These are phyloP conservation scores for Acrossocheilus fasciatus DNA, from an alignment of 2,797 vertebrate genomes.

Conservation along the genomic window DNA sequence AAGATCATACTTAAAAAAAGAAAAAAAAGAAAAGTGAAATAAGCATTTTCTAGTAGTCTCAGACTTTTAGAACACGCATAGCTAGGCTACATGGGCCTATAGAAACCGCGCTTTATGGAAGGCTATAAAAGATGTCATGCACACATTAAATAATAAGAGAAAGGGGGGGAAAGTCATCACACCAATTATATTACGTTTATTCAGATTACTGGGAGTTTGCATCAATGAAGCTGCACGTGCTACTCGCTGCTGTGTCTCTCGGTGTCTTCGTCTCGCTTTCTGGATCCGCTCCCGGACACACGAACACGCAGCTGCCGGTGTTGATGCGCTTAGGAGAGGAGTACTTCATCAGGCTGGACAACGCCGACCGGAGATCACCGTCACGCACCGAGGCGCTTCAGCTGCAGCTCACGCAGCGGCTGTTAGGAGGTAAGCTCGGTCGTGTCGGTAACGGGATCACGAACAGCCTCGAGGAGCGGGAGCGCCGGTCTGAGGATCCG, in stretches of 20 bases:
- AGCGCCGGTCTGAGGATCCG: constrained; percentile 80
- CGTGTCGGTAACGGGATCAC: constrained; percentile 56
- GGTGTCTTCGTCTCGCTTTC: constrained; percentile 76
- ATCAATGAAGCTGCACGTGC: constrained; percentile 84
- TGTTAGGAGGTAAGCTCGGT: constrained; percentile 65
- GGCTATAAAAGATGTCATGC: too few species aligned
- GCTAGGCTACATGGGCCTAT: too few species aligned
- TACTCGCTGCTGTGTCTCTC: constrained; percentile 78
- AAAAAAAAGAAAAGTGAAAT: neutral
- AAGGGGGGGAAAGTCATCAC: neutral
- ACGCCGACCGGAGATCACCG: constrained; percentile 56
- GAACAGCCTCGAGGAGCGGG: constrained; percentile 68
- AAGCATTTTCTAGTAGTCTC: neutral
- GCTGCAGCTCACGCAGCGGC: constrained; percentile 67
- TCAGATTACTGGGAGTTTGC: constrained; percentile 48
- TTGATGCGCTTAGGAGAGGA: constrained; percentile 83
- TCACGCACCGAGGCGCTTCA: constrained; percentile 69
- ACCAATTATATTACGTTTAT: neutral
- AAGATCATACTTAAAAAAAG: neutral
- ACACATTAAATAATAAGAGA: neutral
- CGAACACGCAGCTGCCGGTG: constrained; percentile 67
- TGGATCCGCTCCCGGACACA: constrained; percentile 61
- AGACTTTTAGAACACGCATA: neutral
- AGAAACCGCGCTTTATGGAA: too few species aligned
- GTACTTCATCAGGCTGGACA: constrained; percentile 81